Evolutionary conservation across 2,888 invertebrate species (phyloP).

Genomic region (Eupithecia insigniata): DNA sequence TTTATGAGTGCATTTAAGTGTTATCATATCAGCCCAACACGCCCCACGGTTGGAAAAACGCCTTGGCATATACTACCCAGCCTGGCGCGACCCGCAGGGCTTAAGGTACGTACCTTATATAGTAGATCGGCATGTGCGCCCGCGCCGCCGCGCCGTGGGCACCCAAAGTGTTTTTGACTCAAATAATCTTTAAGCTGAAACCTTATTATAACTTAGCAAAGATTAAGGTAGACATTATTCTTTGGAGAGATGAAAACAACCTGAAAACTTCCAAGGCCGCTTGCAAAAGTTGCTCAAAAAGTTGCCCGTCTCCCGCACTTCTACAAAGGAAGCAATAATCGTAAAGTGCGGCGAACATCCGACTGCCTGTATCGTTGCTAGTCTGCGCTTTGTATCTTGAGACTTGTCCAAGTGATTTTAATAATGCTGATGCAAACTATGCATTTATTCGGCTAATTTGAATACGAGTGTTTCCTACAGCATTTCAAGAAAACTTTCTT

Average conservation of each 20-base stretch:
- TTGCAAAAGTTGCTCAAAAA: constrained; percentile 3
- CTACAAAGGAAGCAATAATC: constrained; percentile 43
- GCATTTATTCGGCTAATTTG: constrained; percentile 33
- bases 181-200: background rate
- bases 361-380: constrained; percentile 38
- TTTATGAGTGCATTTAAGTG: no score
- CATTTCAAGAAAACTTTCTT: background rate
- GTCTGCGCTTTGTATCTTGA: constrained; percentile 47
- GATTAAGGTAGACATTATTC: background rate
- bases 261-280: background rate
- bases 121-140: background rate
- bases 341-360: constrained; percentile 43
- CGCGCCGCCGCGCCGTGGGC: no score
- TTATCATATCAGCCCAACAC: no score
- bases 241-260: background rate
- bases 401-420: constrained; percentile 47
- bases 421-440: constrained; percentile 40
- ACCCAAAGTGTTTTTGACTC: background rate
- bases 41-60: no score
- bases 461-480: constrained; percentile 17
- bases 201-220: background rate
- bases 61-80: no score
- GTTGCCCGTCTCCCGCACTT: constrained; percentile 23
- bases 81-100: no score
- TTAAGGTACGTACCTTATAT: no score